A percentile compares a stretch with the other conserved stretches of the same genome.
Evolutionary conservation across 2,797 vertebrate species (phyloP).

Genomic region (Acanthiza pusilla): DNA sequence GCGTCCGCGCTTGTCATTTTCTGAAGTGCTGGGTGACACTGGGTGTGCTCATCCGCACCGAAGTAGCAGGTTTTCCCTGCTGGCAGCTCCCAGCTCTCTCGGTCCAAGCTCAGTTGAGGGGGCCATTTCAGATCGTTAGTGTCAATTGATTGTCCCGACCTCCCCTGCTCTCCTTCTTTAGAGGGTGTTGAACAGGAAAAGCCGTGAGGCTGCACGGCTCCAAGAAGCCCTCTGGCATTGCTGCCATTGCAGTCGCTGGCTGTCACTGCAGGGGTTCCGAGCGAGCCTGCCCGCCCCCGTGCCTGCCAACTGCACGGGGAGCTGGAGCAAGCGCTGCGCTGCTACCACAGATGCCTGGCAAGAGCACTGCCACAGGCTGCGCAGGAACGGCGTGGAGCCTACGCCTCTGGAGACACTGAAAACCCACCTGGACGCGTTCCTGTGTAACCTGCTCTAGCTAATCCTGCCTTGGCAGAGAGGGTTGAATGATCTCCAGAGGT

Average conservation of each 20-base stretch:
- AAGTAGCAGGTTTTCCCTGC: neutral
- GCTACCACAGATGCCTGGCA: fast-evolving
- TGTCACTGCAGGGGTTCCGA: neutral
- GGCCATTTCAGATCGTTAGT: neutral
- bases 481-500: neutral
- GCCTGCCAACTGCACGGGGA: neutral
- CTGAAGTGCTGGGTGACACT: neutral
- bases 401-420: neutral
- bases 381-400: neutral
- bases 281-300: neutral
- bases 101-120: neutral
- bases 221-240: neutral
- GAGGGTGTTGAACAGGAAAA: neutral
- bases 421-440: neutral
- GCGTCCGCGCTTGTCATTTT: fast-evolving
- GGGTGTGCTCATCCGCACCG: neutral
- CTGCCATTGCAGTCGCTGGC: neutral
- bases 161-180: neutral
- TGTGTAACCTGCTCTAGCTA: neutral
- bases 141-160: neutral
- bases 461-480: neutral
- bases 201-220: neutral
- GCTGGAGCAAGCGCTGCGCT: neutral
- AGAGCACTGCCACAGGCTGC: neutral
- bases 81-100: neutral